Conservation (phyloP, 2,797 vertebrate species). For the Clamator glandarius region DNA sequence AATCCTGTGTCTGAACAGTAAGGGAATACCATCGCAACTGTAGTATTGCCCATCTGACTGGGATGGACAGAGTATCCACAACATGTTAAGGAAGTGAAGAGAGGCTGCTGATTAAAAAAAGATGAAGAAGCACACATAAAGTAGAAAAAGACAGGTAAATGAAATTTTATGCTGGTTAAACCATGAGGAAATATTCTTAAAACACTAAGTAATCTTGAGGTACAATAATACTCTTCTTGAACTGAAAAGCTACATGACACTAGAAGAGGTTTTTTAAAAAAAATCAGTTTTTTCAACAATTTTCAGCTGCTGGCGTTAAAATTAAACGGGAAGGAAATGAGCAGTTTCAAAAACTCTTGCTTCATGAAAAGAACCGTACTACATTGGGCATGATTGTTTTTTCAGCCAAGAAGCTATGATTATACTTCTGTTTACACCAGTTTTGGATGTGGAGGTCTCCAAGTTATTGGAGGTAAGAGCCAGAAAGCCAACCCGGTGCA, state of each 20-base stretch:
- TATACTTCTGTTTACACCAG: background rate
- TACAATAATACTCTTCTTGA: background rate
- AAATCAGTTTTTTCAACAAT: background rate
- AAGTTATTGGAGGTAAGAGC: background rate
- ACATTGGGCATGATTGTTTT: too few relatives aligned
- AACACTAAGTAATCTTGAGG: background rate
- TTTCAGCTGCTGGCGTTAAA: background rate
- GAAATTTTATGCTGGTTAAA: background rate
- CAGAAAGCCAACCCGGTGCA: background rate
- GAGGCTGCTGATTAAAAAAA: background rate
- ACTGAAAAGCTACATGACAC: background rate
- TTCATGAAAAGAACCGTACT: background rate
- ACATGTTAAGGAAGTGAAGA: background rate
- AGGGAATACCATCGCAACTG: background rate
- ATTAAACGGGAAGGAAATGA: background rate
- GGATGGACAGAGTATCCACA: background rate
- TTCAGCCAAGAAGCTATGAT: background rate
- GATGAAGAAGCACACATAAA: accelerated
- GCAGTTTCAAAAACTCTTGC: background rate
- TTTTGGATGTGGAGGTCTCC: background rate
- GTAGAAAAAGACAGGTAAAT: background rate
- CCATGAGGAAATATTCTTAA: background rate
- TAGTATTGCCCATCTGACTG: background rate
- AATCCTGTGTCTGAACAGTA: background rate
- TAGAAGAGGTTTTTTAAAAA: too few relatives aligned